Base-by-base conservation (phyloP, 2,797 vertebrate species). In the Philypnodon macrostomus region DNA sequence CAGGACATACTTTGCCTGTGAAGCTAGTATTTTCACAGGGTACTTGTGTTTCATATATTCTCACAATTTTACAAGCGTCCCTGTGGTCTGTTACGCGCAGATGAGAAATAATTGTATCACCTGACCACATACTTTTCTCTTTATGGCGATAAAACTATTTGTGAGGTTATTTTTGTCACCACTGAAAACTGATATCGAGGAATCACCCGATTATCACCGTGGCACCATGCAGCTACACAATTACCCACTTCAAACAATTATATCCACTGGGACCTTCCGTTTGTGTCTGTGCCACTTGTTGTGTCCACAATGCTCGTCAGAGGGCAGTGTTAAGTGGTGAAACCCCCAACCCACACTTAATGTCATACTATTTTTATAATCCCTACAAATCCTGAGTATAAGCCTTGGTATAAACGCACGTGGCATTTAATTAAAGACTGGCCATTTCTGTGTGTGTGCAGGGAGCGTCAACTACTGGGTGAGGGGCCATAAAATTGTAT, bases 81-180 rank as follows among this genome's bases (percentile, higher is more conserved):
- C 41, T 33, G 44, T 55, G 32, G 41, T 65, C 42, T 27, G 30
- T 46, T 23, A 42, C 62, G 56, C 24, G 17, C 14, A 63, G 30
- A 34, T n/a, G 7, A 40, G 30, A n/a, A 18, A 14, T 6, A 1
- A 9, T 57, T 66, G 61, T 77, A 75, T 75, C 66, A 64, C 47
- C 51, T 21, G 55, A 55, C 29, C 45, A 58, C 55, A 54, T 62
- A 59, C 34, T 40, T 63, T 74, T 61, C 73, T 83, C 37, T 60
- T 61, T 76, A 79, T 70, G 75, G 68, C 17, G 55, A 64, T 68
- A 58, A 62, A 65, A 79, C 59, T 58, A 70, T 70, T 73, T 54
- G 31, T 24, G 37, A 30, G 12, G 39, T 41, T 77, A 75, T 72
- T 82, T 75, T 34, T 36, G 63, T 70, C 61, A 50, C 60, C 13